These are phyloP conservation scores for Crax fasciolata DNA, from an alignment of 2,797 vertebrate species.

Conservation along the genomic window DNA sequence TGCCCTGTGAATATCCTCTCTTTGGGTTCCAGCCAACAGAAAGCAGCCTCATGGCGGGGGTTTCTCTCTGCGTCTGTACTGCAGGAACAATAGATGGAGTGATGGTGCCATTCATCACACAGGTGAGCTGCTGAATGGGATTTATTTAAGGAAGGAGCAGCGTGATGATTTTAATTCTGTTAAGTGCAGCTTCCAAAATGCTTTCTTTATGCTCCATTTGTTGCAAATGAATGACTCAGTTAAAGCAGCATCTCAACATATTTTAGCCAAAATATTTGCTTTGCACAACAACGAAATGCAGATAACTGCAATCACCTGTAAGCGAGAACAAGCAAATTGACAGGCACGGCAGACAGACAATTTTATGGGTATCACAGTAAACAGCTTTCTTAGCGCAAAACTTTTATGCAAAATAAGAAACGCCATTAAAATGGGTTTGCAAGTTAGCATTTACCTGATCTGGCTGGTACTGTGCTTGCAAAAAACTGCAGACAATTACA, in stretches of 20 bases:
- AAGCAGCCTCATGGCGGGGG: background rate
- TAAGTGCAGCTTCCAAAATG: constrained; percentile 24
- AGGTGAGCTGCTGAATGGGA: background rate
- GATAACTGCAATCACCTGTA: constrained; percentile 8
- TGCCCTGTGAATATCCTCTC: background rate
- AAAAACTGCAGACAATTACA: background rate
- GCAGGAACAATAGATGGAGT: background rate
- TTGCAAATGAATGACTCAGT: constrained; percentile 44
- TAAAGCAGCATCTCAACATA: constrained; percentile 28
- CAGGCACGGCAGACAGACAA: background rate
- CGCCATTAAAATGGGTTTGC: background rate
- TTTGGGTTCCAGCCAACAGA: background rate
- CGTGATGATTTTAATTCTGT: background rate
- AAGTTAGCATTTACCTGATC: background rate
- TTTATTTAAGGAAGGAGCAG: constrained; percentile 27
- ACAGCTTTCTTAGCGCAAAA: background rate
- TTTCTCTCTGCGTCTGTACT: background rate
- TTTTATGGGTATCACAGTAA: background rate
- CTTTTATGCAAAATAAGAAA: background rate
- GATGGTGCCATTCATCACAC: background rate
- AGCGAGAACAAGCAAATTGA: background rate
- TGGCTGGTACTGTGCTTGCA: background rate
- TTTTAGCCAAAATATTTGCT: constrained; percentile 62
- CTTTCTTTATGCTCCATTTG: constrained; percentile 57
- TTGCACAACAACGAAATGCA: background rate